Base-by-base conservation (phyloP, 2,888 invertebrate species). In the Ypsolopha sequella region DNA sequence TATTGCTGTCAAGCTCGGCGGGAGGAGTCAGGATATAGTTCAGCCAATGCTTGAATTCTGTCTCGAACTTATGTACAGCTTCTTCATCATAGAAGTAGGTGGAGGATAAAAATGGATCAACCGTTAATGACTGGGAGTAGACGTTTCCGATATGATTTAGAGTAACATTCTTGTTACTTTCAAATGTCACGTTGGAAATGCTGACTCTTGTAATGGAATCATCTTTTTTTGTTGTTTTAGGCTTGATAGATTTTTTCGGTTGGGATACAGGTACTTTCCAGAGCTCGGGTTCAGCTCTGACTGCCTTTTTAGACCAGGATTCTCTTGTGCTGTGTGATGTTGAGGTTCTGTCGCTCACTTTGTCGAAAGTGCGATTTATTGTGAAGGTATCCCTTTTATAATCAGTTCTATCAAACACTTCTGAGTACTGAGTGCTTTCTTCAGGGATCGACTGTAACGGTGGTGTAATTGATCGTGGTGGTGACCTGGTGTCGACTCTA, bases 1-100 rank as follows among this genome's bases (percentile, higher is more conserved):
- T 76, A 53, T 88, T 84, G 41, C 90, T 88, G 57, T 91, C 91
- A 0, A 93, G 81, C 58, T 93, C 93, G 0, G 89, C 88, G 0
- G 94, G 94, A 1, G 94, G 92, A 4, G 93, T 91, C 7, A 95
- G 78, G 50, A 95, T 78, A 7, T 91, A 91, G 70, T 95, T 95
- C 0, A 95, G 75, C 94, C 94, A 95, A 59, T 92, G 92, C 64
- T 90, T 92, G 54, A 94, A 92, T 63, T 92, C 90, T 0, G 68
- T 77, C 72, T 93, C 92, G 68, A 94, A 92, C 53, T 89, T 88
- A 46, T 89, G 88, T 1, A 95, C 87, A 64, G 92, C 91, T 58
- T 87, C 82, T 56, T 91, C 90, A 62, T 93, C 91, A 58, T 91
- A 89, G 64, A 90, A 92, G 65, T 92, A 88, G 0, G 90, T 89